Conservation (phyloP, 2,888 invertebrate genomes). For the Pandemis heparana region DNA sequence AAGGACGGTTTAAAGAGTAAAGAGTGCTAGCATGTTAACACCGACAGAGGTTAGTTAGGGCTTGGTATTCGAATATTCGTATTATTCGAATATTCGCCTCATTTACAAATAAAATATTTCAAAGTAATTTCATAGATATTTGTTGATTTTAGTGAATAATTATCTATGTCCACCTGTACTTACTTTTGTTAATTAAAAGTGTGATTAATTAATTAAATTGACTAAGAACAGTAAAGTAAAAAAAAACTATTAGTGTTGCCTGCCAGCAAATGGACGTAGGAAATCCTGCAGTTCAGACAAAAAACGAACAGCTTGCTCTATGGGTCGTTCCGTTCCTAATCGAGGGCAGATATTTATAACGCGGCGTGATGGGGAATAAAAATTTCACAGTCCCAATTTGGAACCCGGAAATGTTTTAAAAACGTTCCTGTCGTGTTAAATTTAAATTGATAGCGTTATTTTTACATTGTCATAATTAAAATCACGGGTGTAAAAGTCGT, state of each 20-base stretch:
- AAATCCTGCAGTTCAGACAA: slow-evolving; percentile 38
- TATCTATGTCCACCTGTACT: not conserved
- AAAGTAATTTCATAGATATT: no score
- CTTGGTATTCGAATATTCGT: no score
- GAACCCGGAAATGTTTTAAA: slow-evolving; percentile 46
- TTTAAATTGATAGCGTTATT: not conserved
- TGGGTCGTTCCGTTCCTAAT: slow-evolving; percentile 27
- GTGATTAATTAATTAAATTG: not conserved
- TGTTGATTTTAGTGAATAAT: not conserved
- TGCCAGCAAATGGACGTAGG: slow-evolving; percentile 44
- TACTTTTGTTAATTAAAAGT: not conserved
- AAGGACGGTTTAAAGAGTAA: slow-evolving; percentile 45
- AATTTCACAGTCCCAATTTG: slow-evolving; percentile 49
- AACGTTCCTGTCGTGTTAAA: slow-evolving; percentile 19
- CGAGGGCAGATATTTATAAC: slow-evolving; percentile 47
- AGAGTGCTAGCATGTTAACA: slow-evolving; percentile 44
- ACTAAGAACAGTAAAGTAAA: not conserved
- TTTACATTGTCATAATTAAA: not conserved
- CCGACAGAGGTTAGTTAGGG: not conserved
- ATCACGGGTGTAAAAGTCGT: not conserved
- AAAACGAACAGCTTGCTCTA: slow-evolving; percentile 38
- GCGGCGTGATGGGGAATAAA: slow-evolving; percentile 48
- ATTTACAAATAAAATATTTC: no score
- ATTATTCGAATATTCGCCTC: no score
- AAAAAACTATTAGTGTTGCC: slow-evolving; percentile 14